Evolutionary conservation across 2,888 invertebrate genomes (phyloP).

Genomic region (Schrankia costaestrigalis): DNA sequence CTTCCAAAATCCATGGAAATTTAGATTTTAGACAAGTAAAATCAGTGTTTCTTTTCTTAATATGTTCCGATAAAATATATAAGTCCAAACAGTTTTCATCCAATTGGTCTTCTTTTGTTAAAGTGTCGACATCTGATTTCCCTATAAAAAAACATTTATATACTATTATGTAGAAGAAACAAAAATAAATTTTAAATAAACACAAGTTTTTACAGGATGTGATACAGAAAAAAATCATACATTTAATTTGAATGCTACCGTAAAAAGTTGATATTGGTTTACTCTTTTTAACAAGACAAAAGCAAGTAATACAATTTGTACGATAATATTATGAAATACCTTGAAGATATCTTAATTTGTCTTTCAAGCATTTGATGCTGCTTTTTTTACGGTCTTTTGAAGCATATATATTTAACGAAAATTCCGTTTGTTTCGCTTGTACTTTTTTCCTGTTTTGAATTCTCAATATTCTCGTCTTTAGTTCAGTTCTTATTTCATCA

Average conservation of each 20-base stretch:
- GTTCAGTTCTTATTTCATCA: constrained; percentile 52
- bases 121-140: constrained; percentile 47
- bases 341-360: constrained; percentile 67
- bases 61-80: constrained; percentile 69
- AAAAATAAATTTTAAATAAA: background rate
- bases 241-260: too few species aligned
- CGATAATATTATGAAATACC: constrained; percentile 36
- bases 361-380: constrained; percentile 74
- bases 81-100: constrained; percentile 67
- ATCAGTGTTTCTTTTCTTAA: constrained; percentile 55
- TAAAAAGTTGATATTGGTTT: too few species aligned
- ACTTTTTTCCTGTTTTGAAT: constrained; percentile 44
- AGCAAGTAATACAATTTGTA: too few species aligned
- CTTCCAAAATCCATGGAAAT: constrained; percentile 75
- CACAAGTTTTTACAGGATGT: background rate
- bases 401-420: constrained; percentile 66
- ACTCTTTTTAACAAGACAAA: too few species aligned
- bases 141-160: constrained; percentile 51
- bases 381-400: constrained; percentile 70
- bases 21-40: constrained; percentile 62
- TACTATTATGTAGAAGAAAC: too few species aligned
- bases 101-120: constrained; percentile 54
- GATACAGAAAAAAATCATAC: too few species aligned
- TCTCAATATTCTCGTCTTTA: constrained; percentile 52
- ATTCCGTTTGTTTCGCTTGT: constrained; percentile 31